phyloP scores from a whole-genome alignment of 2,888 invertebrate species.

The Caenorhabditis japonica region DNA sequence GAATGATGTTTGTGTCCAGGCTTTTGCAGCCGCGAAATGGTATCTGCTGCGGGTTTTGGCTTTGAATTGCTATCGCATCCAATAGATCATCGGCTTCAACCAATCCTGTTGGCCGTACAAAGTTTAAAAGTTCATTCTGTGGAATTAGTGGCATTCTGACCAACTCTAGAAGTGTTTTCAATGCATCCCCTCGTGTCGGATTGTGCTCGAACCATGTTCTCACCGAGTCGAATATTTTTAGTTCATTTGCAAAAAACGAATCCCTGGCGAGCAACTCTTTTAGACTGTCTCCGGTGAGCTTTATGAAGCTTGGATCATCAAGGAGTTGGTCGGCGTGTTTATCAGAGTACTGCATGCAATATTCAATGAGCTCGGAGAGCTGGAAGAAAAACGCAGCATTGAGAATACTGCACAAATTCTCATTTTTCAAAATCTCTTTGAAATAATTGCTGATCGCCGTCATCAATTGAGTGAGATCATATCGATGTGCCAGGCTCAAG shows the following conservation, averaged over 20 bases:
- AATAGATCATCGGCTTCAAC: constrained; percentile 83
- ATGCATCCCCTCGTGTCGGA: constrained; percentile 12
- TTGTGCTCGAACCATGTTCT: constrained; percentile 86
- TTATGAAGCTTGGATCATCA: constrained; percentile 82
- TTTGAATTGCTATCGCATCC: constrained; percentile 80
- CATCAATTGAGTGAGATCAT: constrained; percentile 93
- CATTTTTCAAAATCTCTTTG: constrained; percentile 86
- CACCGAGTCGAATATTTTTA: constrained; percentile 92
- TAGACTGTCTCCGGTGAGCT: constrained; percentile 82
- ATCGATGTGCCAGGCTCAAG: constrained; percentile 92
- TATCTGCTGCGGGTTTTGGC: constrained; percentile 81
- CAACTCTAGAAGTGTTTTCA: constrained; percentile 68
- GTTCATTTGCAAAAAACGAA: constrained; percentile 95
- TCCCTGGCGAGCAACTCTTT: constrained; percentile 89
- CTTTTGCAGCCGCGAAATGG: constrained; percentile 25
- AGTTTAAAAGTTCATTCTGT: constrained; percentile 88
- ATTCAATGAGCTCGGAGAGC: constrained; percentile 82
- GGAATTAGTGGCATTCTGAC: constrained; percentile 89
- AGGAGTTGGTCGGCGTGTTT: constrained; percentile 89
- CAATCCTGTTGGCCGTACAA: constrained; percentile 85
- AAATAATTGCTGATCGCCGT: constrained; percentile 92
- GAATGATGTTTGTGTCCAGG: constrained; percentile 20
- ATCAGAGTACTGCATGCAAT: constrained; percentile 92
- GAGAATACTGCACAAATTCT: constrained; percentile 93
- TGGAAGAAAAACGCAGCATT: constrained; percentile 88